Evolutionary conservation across 2,888 invertebrate species (phyloP).

Genomic region (Palloptera scutellata): DNA sequence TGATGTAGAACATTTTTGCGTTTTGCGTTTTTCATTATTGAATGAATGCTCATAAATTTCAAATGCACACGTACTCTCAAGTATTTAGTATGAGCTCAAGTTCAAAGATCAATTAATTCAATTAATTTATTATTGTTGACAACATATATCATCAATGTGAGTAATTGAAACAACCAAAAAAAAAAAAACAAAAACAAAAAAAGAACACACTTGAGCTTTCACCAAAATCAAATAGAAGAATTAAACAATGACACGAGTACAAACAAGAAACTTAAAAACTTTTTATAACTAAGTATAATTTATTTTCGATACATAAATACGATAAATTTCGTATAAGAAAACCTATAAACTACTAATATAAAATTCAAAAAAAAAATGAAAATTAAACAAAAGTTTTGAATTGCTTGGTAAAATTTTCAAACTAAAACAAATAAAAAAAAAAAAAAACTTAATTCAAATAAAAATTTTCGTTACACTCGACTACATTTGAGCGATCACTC

Average conservation of each 20-base stretch:
- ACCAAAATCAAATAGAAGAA: constrained; percentile 9
- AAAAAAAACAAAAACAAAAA: too few species aligned
- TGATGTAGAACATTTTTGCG: neutral
- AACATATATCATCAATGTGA: constrained; percentile 28
- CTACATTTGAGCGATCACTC: constrained; percentile 45
- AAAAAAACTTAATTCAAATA: constrained; percentile 1
- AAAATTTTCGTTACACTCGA: neutral
- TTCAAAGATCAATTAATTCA: constrained; percentile 58
- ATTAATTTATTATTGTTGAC: constrained; percentile 53
- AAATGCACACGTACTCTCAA: neutral
- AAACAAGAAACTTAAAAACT: too few species aligned
- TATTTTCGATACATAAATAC: neutral
- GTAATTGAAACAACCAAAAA: too few species aligned
- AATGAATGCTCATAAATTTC: too few species aligned
- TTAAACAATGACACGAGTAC: neutral
- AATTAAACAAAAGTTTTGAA: neutral
- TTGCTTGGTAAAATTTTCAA: constrained; percentile 13
- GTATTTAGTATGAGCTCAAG: neutral
- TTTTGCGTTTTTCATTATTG: neutral
- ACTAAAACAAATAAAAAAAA: too few species aligned
- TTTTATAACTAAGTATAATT: too few species aligned
- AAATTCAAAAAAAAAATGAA: constrained; percentile 8
- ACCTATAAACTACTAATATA: constrained; percentile 4
- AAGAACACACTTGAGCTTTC: constrained; percentile 7
- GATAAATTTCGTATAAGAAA: constrained; percentile 1